Conservation (phyloP, 2,797 vertebrate species). For the Rhincodon typus region DNA sequence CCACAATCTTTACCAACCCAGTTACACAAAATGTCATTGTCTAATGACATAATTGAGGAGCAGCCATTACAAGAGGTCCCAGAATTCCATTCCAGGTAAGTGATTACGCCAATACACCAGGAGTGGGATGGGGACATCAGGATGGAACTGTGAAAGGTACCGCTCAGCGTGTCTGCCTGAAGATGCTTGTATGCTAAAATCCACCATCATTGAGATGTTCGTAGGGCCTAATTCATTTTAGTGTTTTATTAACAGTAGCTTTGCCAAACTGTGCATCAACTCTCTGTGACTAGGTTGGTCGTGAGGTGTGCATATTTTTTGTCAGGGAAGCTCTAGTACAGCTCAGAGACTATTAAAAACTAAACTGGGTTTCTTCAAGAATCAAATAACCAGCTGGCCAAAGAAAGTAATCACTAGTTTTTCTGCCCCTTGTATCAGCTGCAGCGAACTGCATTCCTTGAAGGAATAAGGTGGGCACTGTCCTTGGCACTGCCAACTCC, state of each 20-base stretch:
- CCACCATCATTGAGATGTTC: not conserved
- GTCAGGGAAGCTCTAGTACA: not conserved
- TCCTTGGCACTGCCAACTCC: not conserved
- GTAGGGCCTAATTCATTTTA: too few species aligned
- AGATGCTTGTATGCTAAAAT: not conserved
- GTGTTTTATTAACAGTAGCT: not conserved
- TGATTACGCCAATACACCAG: constrained; percentile 20
- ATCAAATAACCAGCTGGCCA: not conserved
- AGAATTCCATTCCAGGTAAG: constrained; percentile 61
- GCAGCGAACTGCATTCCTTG: not conserved
- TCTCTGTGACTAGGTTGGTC: not conserved
- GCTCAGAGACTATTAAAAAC: not conserved
- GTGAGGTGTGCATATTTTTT: not conserved
- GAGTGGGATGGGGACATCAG: not conserved
- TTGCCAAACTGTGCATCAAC: not conserved
- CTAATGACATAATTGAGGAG: constrained; percentile 68
- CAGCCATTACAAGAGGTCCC: constrained; percentile 53
- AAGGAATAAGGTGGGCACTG: not conserved
- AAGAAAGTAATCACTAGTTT: not conserved
- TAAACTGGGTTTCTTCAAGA: not conserved
- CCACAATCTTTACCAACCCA: constrained; percentile 49
- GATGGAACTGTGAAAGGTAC: not conserved
- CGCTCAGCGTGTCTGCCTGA: not conserved
- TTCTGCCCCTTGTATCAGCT: not conserved
- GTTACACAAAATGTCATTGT: constrained; percentile 57